Conservation (phyloP, 2,888 invertebrate species). For the Cartodere bifasciata region DNA sequence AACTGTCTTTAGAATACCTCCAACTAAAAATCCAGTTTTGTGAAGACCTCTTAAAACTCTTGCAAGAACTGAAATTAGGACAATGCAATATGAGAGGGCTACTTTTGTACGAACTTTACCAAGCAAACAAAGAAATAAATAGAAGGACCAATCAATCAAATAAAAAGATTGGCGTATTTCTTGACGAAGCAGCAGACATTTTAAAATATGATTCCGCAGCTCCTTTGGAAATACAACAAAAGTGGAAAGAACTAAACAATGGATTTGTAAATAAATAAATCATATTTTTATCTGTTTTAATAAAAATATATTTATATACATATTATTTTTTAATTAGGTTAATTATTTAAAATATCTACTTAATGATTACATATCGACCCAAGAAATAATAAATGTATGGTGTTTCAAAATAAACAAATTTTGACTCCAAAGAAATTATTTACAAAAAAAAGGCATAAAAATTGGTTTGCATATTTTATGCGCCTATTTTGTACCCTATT, state of each 20-base stretch:
- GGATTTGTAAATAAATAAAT: not conserved
- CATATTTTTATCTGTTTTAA: not conserved
- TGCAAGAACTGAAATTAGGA: constrained; percentile 46
- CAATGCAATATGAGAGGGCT: constrained; percentile 29
- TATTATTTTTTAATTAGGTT: too few species aligned
- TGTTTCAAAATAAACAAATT: too few species aligned
- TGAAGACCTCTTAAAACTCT: constrained; percentile 43
- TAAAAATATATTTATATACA: constrained; percentile 1
- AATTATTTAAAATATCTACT: too few species aligned
- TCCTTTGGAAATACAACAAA: constrained; percentile 22
- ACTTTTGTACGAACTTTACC: constrained; percentile 28
- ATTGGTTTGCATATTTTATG: too few species aligned
- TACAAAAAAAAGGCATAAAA: too few species aligned
- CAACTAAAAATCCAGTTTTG: too few species aligned
- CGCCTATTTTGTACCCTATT: too few species aligned
- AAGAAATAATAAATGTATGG: too few species aligned
- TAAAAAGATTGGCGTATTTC: not conserved
- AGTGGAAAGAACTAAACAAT: constrained; percentile 2
- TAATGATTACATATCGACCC: too few species aligned
- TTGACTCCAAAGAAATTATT: too few species aligned
- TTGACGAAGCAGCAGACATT: constrained; percentile 26
- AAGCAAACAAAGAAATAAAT: constrained; percentile 16
- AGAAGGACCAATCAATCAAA: constrained; percentile 10
- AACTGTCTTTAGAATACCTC: constrained; percentile 1
- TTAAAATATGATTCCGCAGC: constrained; percentile 26